Evolutionary conservation across 2,888 invertebrate species (phyloP), one percentile per base, ranked within the genome.

Genomic region (Zaprionus obscuricornis): DNA sequence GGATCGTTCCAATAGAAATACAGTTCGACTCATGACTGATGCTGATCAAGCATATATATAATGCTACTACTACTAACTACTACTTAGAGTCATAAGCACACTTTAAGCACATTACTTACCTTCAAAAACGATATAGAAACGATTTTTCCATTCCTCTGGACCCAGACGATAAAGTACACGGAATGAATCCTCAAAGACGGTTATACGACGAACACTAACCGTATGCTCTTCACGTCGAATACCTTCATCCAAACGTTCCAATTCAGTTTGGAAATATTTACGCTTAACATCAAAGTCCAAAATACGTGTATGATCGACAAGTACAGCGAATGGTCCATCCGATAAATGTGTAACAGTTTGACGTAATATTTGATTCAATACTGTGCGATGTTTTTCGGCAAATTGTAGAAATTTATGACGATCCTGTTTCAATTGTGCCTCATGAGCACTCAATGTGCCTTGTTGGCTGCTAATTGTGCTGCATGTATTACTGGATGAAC

Each of bases 61-160:
- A n/a, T n/a, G n/a, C n/a, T n/a, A n/a, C n/a, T n/a, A n/a, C n/a
- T n/a, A n/a, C n/a, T n/a, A n/a, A n/a, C n/a, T n/a, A n/a, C n/a
- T n/a, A n/a, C n/a, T n/a, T n/a, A n/a, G n/a, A n/a, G n/a, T n/a
- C n/a, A n/a, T n/a, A n/a, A n/a, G n/a, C n/a, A n/a, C n/a, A n/a
- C n/a, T n/a, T n/a, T n/a, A n/a, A n/a, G n/a, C n/a, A n/a, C n/a
- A 2, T n/a, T 10, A 3, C 71, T 70, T 90, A 94, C 96, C 96
- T 93, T 97, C 96, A 90, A 97, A 97, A 0, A 96, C 96, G 84
- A 97, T 96, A 88, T 96, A 97, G 90, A 97, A 97, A 39, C 96
- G 91, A 89, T 96, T 96, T 88, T 96, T 97, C 97, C 97, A 97
- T 87, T 97, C 97, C 83, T 96, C 95, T 0, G 95, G 93, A 29